A percentile compares a stretch with the other conserved stretches of the same genome.
Evolutionary conservation across 2,888 invertebrate genomes (phyloP).

Genomic region (Apamea sordens): DNA sequence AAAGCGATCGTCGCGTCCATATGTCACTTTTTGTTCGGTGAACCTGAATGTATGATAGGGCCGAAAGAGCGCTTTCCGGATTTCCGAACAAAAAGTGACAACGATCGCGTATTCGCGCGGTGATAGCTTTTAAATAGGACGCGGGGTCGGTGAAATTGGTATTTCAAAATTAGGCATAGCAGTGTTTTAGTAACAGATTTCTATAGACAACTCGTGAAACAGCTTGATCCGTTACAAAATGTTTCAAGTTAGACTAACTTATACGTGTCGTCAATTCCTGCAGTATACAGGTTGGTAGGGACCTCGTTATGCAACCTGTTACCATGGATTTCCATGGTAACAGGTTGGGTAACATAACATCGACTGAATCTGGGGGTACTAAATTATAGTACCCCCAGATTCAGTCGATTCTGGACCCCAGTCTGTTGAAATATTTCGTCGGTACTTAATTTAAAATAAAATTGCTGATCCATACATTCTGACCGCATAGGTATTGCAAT

Average conservation of each 20-base stretch:
- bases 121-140: neutral
- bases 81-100: neutral
- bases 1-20: neutral
- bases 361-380: too few species aligned
- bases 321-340: too few species aligned
- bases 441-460: too few species aligned
- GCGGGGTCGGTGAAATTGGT: neutral
- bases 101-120: neutral
- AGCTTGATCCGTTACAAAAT: neutral
- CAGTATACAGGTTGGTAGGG: too few species aligned
- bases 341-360: too few species aligned
- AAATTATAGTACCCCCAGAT: too few species aligned
- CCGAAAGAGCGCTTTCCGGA: neutral
- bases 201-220: neutral
- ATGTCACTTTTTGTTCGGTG: neutral
- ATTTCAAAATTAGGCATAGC: neutral
- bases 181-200: neutral
- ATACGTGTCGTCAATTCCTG: neutral
- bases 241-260: neutral
- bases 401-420: too few species aligned
- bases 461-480: too few species aligned
- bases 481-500: too few species aligned
- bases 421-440: too few species aligned
- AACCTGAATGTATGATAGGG: neutral
- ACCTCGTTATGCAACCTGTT: too few species aligned